Evolutionary conservation across 2,888 invertebrate genomes (phyloP).

Genomic region (Limnephilus marmoratus): DNA sequence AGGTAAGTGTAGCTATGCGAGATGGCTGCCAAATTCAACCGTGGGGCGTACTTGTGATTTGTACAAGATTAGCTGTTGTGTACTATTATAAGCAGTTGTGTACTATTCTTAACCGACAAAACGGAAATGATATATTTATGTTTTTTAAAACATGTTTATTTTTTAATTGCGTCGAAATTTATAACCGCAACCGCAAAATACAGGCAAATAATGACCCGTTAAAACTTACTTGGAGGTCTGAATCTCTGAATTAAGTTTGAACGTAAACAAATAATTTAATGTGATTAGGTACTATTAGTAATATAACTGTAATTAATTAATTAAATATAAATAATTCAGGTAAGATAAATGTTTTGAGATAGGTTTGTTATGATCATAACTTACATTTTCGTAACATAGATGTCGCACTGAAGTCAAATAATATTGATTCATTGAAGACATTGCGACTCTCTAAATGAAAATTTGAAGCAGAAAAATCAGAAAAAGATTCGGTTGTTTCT

Average conservation of each 20-base stretch:
- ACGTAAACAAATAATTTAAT: background rate
- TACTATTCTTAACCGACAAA: background rate
- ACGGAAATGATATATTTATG: background rate
- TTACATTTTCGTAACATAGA: background rate
- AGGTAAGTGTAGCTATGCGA: too few relatives aligned
- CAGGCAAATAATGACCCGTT: background rate
- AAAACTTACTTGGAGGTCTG: background rate
- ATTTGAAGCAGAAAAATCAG: too few relatives aligned
- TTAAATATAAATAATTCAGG: background rate
- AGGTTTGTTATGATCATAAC: background rate
- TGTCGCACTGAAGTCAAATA: background rate
- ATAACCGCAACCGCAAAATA: background rate
- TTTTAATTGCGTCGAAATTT: background rate
- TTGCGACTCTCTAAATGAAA: too few relatives aligned
- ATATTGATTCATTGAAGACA: too few relatives aligned
- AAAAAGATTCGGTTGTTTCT: too few relatives aligned
- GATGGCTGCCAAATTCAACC: too few relatives aligned
- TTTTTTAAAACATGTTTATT: background rate
- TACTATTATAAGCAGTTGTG: too few relatives aligned
- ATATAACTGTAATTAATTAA: background rate
- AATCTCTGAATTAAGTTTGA: background rate
- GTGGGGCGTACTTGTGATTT: too few relatives aligned
- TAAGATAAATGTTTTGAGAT: background rate
- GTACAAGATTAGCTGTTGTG: too few relatives aligned
- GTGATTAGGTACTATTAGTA: background rate